phyloP scores from a whole-genome alignment of 2,888 invertebrate species.

The Conchocele bisecta region DNA sequence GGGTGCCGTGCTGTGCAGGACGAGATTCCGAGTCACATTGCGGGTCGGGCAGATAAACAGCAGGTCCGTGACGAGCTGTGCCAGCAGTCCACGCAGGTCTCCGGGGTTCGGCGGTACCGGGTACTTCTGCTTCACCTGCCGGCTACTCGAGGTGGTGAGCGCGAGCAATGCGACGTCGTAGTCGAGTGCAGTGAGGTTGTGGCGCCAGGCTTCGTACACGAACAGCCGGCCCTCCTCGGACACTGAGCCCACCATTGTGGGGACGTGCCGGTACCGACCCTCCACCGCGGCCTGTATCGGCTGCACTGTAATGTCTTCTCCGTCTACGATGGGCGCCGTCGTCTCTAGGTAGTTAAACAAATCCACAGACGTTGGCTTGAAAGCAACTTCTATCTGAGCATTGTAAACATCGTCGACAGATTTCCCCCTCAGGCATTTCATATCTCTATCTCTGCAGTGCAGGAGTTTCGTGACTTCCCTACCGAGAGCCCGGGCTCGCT shows the following conservation, averaged over 20 bases:
- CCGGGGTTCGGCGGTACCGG: constrained; percentile 34
- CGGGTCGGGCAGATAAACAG: constrained; percentile 71
- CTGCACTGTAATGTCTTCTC: constrained; percentile 63
- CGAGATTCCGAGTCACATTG: constrained; percentile 52
- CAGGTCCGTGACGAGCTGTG: constrained; percentile 66
- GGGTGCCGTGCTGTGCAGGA: neutral
- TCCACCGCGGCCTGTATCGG: constrained; percentile 57
- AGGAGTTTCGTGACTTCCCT: constrained; percentile 53
- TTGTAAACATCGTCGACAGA: constrained; percentile 64
- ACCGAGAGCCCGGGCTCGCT: constrained; percentile 63
- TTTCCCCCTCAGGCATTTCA: constrained; percentile 63
- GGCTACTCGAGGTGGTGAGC: constrained; percentile 53
- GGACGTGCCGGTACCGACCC: constrained; percentile 56
- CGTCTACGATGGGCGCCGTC: constrained; percentile 73
- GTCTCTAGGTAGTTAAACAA: constrained; percentile 74
- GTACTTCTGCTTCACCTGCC: constrained; percentile 52
- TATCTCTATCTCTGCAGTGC: constrained; percentile 60
- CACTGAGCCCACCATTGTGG: constrained; percentile 69
- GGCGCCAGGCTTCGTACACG: constrained; percentile 68
- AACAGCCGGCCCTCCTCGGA: constrained; percentile 72
- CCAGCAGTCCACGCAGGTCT: constrained; percentile 47
- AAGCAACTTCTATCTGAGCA: constrained; percentile 60
- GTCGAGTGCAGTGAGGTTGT: constrained; percentile 43
- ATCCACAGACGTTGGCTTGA: constrained; percentile 66
- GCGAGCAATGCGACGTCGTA: constrained; percentile 61